phyloP scores from a whole-genome alignment of 2,797 vertebrate genomes.

The Falco berigora region DNA sequence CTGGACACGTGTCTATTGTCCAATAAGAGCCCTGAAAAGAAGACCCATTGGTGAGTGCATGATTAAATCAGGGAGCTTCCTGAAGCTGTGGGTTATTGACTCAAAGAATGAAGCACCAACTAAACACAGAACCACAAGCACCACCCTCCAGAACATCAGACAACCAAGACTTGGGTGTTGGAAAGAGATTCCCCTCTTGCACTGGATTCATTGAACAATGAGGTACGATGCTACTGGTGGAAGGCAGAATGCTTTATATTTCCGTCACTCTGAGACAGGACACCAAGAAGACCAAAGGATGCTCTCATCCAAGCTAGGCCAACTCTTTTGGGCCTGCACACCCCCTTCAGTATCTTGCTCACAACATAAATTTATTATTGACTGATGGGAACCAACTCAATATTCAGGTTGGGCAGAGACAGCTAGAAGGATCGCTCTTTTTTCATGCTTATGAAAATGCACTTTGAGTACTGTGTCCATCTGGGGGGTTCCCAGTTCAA shows the following conservation, averaged over 20 bases:
- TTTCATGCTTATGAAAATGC: neutral
- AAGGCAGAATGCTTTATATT: neutral
- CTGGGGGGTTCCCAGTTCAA: neutral
- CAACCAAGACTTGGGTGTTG: accelerated
- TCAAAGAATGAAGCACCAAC: neutral
- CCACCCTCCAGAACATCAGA: neutral
- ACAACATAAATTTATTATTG: neutral
- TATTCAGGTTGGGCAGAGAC: neutral
- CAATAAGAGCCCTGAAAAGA: conserved; percentile 91
- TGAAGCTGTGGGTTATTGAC: neutral
- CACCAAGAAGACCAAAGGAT: neutral
- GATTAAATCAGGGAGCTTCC: neutral
- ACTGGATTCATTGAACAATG: neutral
- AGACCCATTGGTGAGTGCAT: neutral
- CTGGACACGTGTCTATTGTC: conserved; percentile 91
- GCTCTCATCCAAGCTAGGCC: neutral
- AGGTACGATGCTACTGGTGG: neutral
- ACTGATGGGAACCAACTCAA: neutral
- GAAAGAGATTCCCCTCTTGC: neutral
- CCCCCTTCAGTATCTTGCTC: neutral
- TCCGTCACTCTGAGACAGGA: neutral
- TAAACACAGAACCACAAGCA: neutral
- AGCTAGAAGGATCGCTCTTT: neutral
- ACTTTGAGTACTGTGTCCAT: neutral
- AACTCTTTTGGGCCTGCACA: neutral